These are phyloP conservation scores for Machimus rusticus DNA, from an alignment of 2,888 invertebrate species.

Conservation along the genomic window DNA sequence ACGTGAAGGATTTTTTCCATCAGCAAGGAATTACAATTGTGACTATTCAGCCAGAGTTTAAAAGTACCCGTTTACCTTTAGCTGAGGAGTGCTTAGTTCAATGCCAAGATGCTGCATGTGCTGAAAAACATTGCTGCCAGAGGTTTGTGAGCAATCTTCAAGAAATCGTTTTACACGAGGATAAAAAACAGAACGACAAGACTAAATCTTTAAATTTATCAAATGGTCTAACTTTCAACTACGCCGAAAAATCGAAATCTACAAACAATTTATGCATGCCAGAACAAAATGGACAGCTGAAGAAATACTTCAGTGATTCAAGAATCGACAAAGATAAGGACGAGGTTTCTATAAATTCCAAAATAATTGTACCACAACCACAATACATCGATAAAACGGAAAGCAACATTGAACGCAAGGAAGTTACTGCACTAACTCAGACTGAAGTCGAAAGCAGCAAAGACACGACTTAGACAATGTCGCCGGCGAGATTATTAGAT, in stretches of 20 bases:
- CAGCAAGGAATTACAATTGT: constrained; percentile 84
- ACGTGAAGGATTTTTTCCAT: constrained; percentile 77
- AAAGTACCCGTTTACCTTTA: constrained; percentile 49
- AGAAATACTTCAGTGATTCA: constrained; percentile 12
- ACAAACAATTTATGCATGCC: constrained; percentile 7
- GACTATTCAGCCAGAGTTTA: constrained; percentile 88
- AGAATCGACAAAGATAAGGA: neutral
- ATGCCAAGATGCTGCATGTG: constrained; percentile 13
- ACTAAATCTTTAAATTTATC: neutral
- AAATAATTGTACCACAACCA: neutral
- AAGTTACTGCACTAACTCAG: neutral
- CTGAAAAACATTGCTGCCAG: constrained; percentile 32
- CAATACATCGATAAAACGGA: neutral
- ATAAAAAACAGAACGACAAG: neutral
- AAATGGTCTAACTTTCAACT: neutral
- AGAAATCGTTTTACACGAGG: constrained; percentile 7
- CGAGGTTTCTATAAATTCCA: neutral
- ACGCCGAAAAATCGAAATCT: constrained; percentile 15
- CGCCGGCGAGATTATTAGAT: neutral
- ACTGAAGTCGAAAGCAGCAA: neutral
- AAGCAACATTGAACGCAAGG: neutral
- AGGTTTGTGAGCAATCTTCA: neutral
- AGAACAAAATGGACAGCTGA: neutral
- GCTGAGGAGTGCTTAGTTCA: constrained; percentile 17
- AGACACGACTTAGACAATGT: neutral